Evolutionary conservation across 2,113 vertebrate genomes (phyloP).

Genomic region (Hystrix cristata): DNA sequence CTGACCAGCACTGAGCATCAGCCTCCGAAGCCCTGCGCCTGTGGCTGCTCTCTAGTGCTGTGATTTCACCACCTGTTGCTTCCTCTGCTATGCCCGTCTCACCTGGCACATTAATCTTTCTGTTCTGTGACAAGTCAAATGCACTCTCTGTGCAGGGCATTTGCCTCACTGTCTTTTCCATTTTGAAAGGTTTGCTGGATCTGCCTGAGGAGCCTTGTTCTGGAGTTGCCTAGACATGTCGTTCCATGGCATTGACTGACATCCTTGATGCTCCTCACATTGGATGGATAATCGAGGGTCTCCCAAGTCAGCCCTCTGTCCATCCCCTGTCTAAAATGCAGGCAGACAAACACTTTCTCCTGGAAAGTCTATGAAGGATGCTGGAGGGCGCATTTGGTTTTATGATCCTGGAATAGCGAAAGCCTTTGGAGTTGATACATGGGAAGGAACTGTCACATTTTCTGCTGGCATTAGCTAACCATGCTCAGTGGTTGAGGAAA

Average conservation of each 20-base stretch:
- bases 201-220: neutral
- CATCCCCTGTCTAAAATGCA: slow-evolving; percentile 30
- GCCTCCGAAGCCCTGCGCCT: neutral
- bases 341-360: neutral
- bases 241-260: neutral
- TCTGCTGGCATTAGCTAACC: neutral
- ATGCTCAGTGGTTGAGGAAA: neutral
- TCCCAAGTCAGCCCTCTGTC: neutral
- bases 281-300: neutral
- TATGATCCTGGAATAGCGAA: neutral
- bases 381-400: slow-evolving; percentile 16
- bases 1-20: neutral
- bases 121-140: neutral
- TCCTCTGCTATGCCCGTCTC: neutral
- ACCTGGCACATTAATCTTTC: neutral
- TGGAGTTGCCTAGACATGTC: neutral
- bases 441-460: slow-evolving; percentile 10
- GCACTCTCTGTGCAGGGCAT: neutral
- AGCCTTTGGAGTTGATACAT: neutral
- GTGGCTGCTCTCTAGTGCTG: neutral
- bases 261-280: neutral
- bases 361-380: neutral
- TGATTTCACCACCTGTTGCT: neutral
- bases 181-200: neutral
- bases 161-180: neutral